Percentiles rank a stretch among this genome's conserved stretches.
phyloP scores from a whole-genome alignment of 2,113 vertebrate genomes.

The Dipodomys spectabilis region DNA sequence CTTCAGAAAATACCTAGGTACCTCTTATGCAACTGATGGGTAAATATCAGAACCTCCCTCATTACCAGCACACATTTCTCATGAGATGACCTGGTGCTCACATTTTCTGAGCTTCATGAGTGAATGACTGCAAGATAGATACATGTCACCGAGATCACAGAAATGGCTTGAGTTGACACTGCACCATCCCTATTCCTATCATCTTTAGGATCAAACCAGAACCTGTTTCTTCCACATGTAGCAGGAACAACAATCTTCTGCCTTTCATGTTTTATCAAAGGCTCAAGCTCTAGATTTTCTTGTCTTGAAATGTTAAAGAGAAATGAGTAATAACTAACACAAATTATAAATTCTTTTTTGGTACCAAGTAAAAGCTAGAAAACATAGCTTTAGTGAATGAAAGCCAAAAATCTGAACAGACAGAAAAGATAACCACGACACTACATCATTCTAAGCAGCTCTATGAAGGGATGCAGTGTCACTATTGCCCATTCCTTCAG shows the following conservation, averaged over 20 bases:
- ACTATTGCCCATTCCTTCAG: not conserved
- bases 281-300: not conserved
- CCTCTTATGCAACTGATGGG: not conserved
- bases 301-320: not conserved
- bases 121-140: not conserved
- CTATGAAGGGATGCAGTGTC: not conserved
- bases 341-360: conserved; percentile 7
- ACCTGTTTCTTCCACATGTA: not conserved
- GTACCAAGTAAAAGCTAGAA: conserved; percentile 15
- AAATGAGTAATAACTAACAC: not conserved
- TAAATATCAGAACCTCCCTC: not conserved
- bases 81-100: not conserved
- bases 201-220: conserved; percentile 10
- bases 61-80: not conserved
- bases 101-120: not conserved
- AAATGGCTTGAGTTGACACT: not conserved
- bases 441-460: not conserved
- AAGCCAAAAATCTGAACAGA: not conserved
- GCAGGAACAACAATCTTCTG: not conserved
- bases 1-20: not conserved
- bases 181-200: not conserved
- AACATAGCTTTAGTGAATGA: not conserved
- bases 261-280: not conserved
- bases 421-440: not conserved
- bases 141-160: not conserved